Conservation (phyloP, 2,888 invertebrate species). For the Colletes collaris region DNA sequence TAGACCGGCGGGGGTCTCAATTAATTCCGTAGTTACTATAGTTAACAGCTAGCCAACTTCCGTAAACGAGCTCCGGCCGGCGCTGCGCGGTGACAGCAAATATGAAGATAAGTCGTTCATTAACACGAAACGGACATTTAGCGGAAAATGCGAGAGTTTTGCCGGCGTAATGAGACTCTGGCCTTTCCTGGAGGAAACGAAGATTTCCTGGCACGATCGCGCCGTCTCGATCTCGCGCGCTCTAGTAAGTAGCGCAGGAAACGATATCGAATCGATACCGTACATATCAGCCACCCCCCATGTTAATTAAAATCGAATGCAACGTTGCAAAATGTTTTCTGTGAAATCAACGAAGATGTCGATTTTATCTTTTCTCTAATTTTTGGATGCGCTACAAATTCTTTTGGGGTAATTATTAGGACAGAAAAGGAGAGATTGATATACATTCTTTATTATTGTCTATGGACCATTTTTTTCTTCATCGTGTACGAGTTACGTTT, state of each 20-base stretch:
- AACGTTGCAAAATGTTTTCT: neutral
- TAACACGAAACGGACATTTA: constrained; percentile 70
- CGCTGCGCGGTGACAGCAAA: constrained; percentile 64
- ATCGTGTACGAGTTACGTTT: too few species aligned
- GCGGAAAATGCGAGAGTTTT: constrained; percentile 69
- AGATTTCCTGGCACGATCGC: constrained; percentile 17
- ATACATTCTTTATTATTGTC: too few species aligned
- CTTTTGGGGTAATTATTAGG: too few species aligned
- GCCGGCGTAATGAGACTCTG: constrained; percentile 57
- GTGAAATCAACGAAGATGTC: too few species aligned
- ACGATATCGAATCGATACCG: too few species aligned
- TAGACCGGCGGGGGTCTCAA: constrained; percentile 61
- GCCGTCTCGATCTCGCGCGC: neutral
- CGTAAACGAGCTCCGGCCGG: constrained; percentile 62
- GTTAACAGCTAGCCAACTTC: constrained; percentile 63
- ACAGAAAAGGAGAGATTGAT: too few species aligned
- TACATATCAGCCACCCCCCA: neutral
- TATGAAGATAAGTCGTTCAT: constrained; percentile 74
- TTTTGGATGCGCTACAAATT: too few species aligned
- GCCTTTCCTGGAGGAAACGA: constrained; percentile 31
- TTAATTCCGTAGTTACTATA: constrained; percentile 65
- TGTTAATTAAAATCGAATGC: neutral
- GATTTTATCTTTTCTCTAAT: too few species aligned
- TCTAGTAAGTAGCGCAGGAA: neutral
- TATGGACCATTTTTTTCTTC: too few species aligned